A percentile compares a stretch with the other conserved stretches of the same genome.
Evolutionary conservation across 2,113 vertebrate species (phyloP).

Genomic region (Petromus typicus): DNA sequence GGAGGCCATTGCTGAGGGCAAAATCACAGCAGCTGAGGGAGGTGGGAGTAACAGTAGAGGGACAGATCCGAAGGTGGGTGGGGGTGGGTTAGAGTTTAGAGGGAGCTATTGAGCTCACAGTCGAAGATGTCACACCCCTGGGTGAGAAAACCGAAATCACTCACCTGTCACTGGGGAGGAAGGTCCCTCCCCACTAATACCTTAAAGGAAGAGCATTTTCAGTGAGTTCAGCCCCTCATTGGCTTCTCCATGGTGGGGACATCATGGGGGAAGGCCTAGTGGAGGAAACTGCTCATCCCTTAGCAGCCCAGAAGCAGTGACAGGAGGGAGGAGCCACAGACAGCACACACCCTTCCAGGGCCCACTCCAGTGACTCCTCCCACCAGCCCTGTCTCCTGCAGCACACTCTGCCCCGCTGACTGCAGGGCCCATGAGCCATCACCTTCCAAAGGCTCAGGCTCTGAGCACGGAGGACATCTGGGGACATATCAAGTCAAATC

Average conservation of each 20-base stretch:
- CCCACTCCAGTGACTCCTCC: not conserved
- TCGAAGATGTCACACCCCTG: not conserved
- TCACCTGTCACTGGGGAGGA: not conserved
- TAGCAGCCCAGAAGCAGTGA: not conserved
- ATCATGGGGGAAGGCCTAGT: not conserved
- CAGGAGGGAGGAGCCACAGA: not conserved
- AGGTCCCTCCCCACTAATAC: not conserved
- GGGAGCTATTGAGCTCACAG: not conserved
- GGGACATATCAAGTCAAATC: too few species aligned
- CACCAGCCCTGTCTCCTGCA: not conserved
- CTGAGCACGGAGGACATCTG: too few species aligned
- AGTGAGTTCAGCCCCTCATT: not conserved
- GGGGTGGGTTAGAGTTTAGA: not conserved
- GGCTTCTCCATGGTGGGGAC: not conserved
- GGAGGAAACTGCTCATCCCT: not conserved
- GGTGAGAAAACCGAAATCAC: too few species aligned
- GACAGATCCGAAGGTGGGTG: not conserved
- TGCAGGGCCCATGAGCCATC: not conserved
- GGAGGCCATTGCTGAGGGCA: not conserved
- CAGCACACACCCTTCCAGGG: not conserved
- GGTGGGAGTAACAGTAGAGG: too few species aligned
- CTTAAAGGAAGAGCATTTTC: not conserved
- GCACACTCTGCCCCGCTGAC: too few species aligned
- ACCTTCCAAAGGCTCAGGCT: not conserved
- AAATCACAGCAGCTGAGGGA: not conserved